Base-by-base conservation (phyloP, 2,888 invertebrate species). In the Drosophila cracens region DNA sequence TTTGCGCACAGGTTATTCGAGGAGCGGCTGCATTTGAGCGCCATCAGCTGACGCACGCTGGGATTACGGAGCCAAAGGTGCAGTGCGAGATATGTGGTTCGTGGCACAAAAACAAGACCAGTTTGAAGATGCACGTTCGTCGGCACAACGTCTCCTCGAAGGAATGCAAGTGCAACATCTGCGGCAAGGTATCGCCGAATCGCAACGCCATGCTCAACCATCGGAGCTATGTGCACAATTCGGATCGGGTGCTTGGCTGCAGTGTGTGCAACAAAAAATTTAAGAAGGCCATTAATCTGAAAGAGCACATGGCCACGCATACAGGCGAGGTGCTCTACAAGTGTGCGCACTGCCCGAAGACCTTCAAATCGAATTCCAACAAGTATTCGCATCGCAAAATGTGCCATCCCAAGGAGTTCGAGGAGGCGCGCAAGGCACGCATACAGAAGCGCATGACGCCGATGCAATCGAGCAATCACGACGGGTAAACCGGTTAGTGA, bases 361-460 rank as follows among this genome's bases (percentile, higher is more conserved):
- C 93, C 10, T 93, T 93, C 73, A 93, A 93, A 66, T 93, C 93
- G 6, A 92, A 92, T 82, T 93, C 92, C 4, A 93, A 93, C 70
- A 92, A 92, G 91, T 92, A 93, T 74, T 90, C 93, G 1, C 93
- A 93, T 78, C 89, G 92, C 49, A 93, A 93, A 65, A 93, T 92
- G 64, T 84, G 90, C 27, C 93, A 93, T 87, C 91, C 92, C 31
- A 83, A 86, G 43, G 92, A 93, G 82, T 93, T 92, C 71, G 91
- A 90, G 60, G 89, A 88, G 65, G 84, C 88, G 29, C 83, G 92
- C 56, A 82, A 83, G 43, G 88, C 83, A 25, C 83, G 90, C 3
- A 63, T 81, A 0, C 83, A 88, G 5, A 81, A 79, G 5, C 77
- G 86, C 27, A 86, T 85, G 79, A 10, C 56, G 67, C 48, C 13